A percentile compares a stretch with the other conserved stretches of the same genome.
These are phyloP conservation scores for Drosophila auraria DNA, from an alignment of 1,140 invertebrate genomes.

Conservation along the genomic window DNA sequence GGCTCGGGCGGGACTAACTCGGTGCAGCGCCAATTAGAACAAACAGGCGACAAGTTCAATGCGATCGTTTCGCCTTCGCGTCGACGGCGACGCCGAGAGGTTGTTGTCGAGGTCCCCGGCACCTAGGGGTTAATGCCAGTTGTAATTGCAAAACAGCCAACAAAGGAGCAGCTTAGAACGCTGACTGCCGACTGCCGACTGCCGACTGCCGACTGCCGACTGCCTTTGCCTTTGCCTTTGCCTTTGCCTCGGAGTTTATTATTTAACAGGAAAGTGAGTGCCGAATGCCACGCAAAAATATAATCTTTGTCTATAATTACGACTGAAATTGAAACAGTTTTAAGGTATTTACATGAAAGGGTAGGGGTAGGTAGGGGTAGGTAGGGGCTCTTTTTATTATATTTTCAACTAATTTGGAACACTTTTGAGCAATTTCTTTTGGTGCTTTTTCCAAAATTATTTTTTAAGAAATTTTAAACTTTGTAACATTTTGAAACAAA, in stretches of 20 bases:
- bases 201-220: neutral
- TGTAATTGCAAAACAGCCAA: slow-evolving; percentile 42
- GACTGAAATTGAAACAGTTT: no score
- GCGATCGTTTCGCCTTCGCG: slow-evolving; percentile 51
- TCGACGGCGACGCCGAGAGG: slow-evolving; percentile 10
- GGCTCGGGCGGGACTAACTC: slow-evolving; percentile 38
- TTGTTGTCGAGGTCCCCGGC: slow-evolving; percentile 50
- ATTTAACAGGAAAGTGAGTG: neutral
- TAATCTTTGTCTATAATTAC: no score
- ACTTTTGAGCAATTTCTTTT: no score
- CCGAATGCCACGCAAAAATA: neutral
- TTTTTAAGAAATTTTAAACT: no score
- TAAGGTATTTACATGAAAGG: neutral
- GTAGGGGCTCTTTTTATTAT: neutral
- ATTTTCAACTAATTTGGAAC: no score
- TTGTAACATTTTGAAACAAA: no score
- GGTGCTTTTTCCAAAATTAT: no score
- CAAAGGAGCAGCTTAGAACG: slow-evolving; percentile 26
- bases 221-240: no score
- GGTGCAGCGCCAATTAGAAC: slow-evolving; percentile 75
- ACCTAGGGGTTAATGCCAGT: slow-evolving; percentile 48
- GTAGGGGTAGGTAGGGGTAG: no score
- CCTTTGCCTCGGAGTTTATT: neutral
- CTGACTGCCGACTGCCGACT: neutral
- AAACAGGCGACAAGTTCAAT: slow-evolving; percentile 65